Base-by-base conservation (phyloP, 2,888 invertebrate genomes). In the Autographa pulchrina region DNA sequence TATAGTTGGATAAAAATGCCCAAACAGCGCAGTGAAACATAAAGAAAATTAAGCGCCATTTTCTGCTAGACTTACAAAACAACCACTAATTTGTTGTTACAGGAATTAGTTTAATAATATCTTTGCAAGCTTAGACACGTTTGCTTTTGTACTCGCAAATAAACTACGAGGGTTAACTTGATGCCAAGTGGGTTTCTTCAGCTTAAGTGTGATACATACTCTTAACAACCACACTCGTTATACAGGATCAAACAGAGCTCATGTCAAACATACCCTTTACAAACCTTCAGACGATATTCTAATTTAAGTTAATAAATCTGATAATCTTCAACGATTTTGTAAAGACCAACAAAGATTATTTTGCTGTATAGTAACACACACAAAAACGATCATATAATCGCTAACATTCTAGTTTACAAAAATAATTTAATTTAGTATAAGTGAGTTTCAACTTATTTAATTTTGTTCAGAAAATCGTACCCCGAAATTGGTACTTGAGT, bases 181-280 rank as follows among this genome's bases (percentile, higher is more conserved):
- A 82, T 75, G 67, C 80, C 63, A 73, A 87, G 86, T 88, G 87
- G 86, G 78, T 85, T 86, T 83, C 85, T 84, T 85, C 70, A 81
- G 86, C 85, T 84, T 82, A 87, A 76, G 73, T 64, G 83, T 86
- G 85, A 85, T 84, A 89, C 81, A 80, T 84, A 86, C 76, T 85
- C 82, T 83, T 77, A 25, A 79, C 85, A 88, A 83, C 89, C 88
- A 72, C 87, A 84, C 88, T 88, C 88, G 89, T 92, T 90, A 90
- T 85, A 86, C 85, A 88, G 90, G 90, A 92, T 92, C 92, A 91
- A 91, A 92, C 88, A 71, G 78, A 56, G 38, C 68, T 70, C 61
- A 62, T 67, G 68, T 62, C 74, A 61, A 80, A 85, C 72, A 74
- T 69, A 73, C 70, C 68, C 78, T 79, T 72, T 83, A 82, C 80